Percentiles rank a stretch among this genome's conserved stretches.
Evolutionary conservation across 2,113 vertebrate genomes (phyloP).

Genomic region (Euleptes europaea): DNA sequence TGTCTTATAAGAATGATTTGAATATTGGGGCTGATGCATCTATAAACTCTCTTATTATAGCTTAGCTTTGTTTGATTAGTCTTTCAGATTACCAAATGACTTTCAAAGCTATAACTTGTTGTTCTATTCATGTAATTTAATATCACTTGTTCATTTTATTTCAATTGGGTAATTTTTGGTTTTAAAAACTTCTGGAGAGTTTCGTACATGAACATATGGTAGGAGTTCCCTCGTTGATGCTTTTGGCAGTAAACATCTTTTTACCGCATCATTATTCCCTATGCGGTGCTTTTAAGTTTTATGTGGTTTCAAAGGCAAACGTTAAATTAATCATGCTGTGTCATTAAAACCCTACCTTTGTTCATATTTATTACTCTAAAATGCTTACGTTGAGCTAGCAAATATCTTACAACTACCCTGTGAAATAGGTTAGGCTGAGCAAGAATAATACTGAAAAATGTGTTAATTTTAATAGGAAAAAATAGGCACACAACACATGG

Average conservation of each 20-base stretch:
- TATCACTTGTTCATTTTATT: slow-evolving; percentile 1
- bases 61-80: too few species aligned
- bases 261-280: slow-evolving; percentile 21
- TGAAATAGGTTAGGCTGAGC: too few species aligned
- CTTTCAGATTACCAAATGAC: not conserved
- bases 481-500: too few species aligned
- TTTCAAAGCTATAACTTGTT: not conserved
- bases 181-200: not conserved
- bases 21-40: too few species aligned
- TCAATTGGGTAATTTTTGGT: not conserved
- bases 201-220: not conserved
- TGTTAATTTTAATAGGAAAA: too few species aligned
- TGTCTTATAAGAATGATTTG: too few species aligned
- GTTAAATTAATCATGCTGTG: slow-evolving; percentile 12
- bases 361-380: not conserved
- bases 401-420: too few species aligned
- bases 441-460: too few species aligned
- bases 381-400: not conserved
- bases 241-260: slow-evolving; percentile 4
- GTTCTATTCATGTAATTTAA: not conserved
- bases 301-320: slow-evolving; percentile 13
- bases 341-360: not conserved
- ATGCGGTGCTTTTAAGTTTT: not conserved
- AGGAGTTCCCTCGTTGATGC: not conserved
- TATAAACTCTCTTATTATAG: too few species aligned